Percentiles rank a stretch among this genome's conserved stretches.
phyloP scores from a whole-genome alignment of 2,888 invertebrate genomes.

The Tetragnatha montana region DNA sequence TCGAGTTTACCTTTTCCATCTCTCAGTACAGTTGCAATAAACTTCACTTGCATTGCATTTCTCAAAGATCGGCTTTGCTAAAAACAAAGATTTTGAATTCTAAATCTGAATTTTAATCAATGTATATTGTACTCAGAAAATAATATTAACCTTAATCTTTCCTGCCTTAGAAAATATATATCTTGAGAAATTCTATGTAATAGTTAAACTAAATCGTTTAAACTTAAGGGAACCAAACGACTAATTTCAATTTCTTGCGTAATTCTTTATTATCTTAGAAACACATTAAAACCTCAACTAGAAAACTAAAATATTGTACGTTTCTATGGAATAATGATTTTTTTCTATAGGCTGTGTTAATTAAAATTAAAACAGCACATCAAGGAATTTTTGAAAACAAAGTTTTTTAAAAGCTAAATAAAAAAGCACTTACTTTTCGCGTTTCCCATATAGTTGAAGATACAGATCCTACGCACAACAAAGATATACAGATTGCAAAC shows the following conservation, averaged over 20 bases:
- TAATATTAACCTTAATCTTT: no score
- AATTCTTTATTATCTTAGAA: no score
- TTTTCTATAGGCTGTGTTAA: no score
- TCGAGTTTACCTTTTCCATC: slow-evolving; percentile 74
- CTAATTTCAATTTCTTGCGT: no score
- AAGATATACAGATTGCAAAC: slow-evolving; percentile 77
- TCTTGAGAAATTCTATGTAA: no score
- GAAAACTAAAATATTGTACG: neutral
- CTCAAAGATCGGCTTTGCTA: slow-evolving; percentile 77
- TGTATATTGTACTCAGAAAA: no score
- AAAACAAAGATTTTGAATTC: slow-evolving; percentile 61
- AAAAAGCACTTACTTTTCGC: slow-evolving; percentile 73
- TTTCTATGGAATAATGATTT: neutral
- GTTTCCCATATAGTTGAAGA: slow-evolving; percentile 74
- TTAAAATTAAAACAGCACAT: no score
- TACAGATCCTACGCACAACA: slow-evolving; percentile 75
- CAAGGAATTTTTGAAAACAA: neutral
- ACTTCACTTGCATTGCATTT: slow-evolving; percentile 76
- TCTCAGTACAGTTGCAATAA: slow-evolving; percentile 75
- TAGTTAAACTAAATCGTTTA: no score
- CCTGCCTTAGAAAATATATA: no score
- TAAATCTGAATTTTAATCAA: no score
- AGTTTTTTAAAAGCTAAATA: neutral
- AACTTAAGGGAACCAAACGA: no score
- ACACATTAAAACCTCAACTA: neutral